Conservation (phyloP, 2,888 invertebrate species). For the Lathronympha strigana region DNA sequence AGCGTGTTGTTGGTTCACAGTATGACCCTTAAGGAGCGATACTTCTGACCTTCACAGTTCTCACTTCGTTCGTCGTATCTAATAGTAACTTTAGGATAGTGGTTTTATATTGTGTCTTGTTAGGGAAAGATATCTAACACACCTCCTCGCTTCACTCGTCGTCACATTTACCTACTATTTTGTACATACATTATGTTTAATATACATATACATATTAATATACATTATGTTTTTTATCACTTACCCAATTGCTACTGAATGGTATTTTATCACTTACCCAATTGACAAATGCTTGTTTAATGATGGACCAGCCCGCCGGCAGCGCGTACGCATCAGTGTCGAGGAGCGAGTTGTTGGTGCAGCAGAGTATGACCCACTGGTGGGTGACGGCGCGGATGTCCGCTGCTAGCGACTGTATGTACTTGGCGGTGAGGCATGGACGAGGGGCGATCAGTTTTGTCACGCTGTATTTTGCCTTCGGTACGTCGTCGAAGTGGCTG, state of each 20-base stretch:
- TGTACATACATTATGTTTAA: no score
- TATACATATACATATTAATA: no score
- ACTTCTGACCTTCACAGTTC: no score
- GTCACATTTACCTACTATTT: neutral
- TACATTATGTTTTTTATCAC: no score
- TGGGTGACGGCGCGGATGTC: conserved; percentile 87
- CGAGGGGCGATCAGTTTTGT: conserved; percentile 87
- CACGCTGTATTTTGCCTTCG: conserved; percentile 76
- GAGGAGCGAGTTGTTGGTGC: conserved; percentile 64
- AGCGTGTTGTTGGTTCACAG: conserved; percentile 73
- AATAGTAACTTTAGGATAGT: no score
- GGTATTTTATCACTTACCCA: conserved; percentile 59
- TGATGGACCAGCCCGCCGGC: conserved; percentile 86
- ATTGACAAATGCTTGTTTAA: conserved; percentile 71
- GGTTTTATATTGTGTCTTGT: neutral
- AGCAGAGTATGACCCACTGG: conserved; percentile 88
- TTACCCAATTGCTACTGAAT: no score
- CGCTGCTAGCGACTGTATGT: conserved; percentile 88
- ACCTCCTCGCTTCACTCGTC: neutral
- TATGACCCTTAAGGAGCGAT: no score
- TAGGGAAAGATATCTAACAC: neutral
- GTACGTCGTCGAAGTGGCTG: conserved; percentile 84
- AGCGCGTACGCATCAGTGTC: conserved; percentile 79
- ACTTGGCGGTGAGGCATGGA: conserved; percentile 89
- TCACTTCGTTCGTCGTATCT: no score